Conservation (phyloP, 2,797 vertebrate genomes). For the Morelia viridis region DNA sequence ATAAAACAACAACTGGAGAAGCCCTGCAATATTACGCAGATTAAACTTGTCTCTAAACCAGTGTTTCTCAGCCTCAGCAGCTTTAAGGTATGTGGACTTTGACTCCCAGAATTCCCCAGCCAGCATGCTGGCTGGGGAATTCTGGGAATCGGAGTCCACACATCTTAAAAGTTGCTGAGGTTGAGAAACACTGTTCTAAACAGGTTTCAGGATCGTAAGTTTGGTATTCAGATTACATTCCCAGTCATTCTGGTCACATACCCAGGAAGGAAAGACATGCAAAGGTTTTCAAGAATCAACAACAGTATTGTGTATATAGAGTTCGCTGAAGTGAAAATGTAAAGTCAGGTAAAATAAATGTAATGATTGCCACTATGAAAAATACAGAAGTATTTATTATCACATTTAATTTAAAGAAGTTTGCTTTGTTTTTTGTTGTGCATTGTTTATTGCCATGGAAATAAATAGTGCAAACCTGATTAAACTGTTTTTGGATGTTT, state of each 20-base stretch:
- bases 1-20: slow-evolving; percentile 20
- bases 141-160: not conserved
- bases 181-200: not conserved
- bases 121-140: not conserved
- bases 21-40: slow-evolving; percentile 14
- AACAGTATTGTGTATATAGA: not conserved
- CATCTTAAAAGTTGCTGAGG: not conserved
- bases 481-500: slow-evolving; percentile 6
- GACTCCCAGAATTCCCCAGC: not conserved
- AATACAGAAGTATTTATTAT: slow-evolving; percentile 1
- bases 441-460: slow-evolving; percentile 15
- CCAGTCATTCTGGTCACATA: not conserved
- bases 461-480: slow-evolving; percentile 10
- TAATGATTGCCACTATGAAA: slow-evolving; percentile 3
- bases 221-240: slow-evolving; percentile 21
- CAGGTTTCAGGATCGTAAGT: not conserved
- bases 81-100: not conserved
- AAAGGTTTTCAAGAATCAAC: slow-evolving; percentile 11
- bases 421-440: slow-evolving; percentile 12
- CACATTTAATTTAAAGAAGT: not conserved
- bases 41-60: slow-evolving; percentile 14
- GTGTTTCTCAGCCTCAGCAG: not conserved
- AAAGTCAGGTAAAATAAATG: slow-evolving; percentile 23
- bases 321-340: slow-evolving; percentile 6
- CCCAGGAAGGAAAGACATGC: slow-evolving; percentile 15